These are phyloP conservation scores for Ametastegia equiseti DNA, from an alignment of 2,888 invertebrate species.

Conservation along the genomic window DNA sequence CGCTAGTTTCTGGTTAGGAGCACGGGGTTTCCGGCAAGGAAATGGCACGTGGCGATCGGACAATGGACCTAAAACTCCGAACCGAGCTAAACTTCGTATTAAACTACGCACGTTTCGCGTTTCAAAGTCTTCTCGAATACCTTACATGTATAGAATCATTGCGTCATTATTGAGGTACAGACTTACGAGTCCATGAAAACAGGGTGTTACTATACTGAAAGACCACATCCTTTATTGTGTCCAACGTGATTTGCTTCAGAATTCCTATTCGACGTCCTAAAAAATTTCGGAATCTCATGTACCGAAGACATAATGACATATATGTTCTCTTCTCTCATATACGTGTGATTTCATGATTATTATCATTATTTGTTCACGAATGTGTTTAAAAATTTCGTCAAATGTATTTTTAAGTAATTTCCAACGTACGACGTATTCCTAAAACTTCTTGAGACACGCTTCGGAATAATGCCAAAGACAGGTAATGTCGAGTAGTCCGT, in stretches of 20 bases:
- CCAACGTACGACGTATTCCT: not conserved
- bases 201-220: not conserved
- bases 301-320: not conserved
- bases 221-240: not conserved
- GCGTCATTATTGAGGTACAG: conserved; percentile 3
- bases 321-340: too few species aligned
- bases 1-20: not conserved
- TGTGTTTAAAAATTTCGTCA: too few species aligned
- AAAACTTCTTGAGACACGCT: not conserved
- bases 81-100: conserved; percentile 11
- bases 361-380: too few species aligned
- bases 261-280: not conserved
- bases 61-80: conserved; percentile 20
- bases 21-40: not conserved
- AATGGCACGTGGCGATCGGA: conserved; percentile 25
- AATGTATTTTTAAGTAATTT: too few species aligned
- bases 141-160: not conserved
- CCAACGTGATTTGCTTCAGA: not conserved
- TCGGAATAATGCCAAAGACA: not conserved
- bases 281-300: not conserved
- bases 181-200: not conserved
- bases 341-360: too few species aligned
- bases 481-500: not conserved
- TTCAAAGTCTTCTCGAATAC: conserved; percentile 21
- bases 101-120: conserved; percentile 20